These are phyloP conservation scores for Platycheirus albimanus DNA, from an alignment of 2,888 invertebrate species.

Conservation along the genomic window DNA sequence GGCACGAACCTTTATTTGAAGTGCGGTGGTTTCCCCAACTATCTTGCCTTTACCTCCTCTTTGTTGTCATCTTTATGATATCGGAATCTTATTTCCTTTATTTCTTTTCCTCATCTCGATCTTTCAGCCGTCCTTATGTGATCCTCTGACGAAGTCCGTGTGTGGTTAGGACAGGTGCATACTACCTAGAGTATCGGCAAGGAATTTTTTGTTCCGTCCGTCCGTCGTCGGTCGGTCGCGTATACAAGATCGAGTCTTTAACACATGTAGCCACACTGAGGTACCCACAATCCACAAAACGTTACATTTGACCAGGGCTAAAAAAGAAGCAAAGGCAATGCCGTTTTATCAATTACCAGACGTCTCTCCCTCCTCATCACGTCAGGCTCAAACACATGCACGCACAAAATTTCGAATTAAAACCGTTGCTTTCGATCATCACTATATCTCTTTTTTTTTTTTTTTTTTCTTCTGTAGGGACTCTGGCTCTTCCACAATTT, in stretches of 20 bases:
- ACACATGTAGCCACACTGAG: slow-evolving; percentile 55
- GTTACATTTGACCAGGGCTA: slow-evolving; percentile 53
- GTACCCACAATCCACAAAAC: slow-evolving; percentile 62
- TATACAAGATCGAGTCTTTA: slow-evolving; percentile 52
- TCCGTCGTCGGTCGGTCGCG: too few species aligned
- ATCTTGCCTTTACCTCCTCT: slow-evolving; percentile 49
- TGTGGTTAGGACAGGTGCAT: slow-evolving; percentile 73
- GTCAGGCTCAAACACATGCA: slow-evolving; percentile 54
- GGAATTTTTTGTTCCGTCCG: slow-evolving; percentile 24
- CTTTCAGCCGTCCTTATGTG: slow-evolving; percentile 71
- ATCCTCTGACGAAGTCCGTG: slow-evolving; percentile 69
- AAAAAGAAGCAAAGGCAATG: slow-evolving; percentile 58
- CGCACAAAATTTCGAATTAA: slow-evolving; percentile 64
- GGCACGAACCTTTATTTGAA: slow-evolving; percentile 64
- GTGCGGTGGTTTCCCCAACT: slow-evolving; percentile 66
- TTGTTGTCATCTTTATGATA: slow-evolving; percentile 73
- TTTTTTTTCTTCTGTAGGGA: too few species aligned
- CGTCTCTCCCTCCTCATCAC: slow-evolving; percentile 47
- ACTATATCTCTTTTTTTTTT: slow-evolving; percentile 61
- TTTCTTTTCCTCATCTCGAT: slow-evolving; percentile 69
- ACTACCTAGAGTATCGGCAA: slow-evolving; percentile 48
- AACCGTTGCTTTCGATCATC: slow-evolving; percentile 74
- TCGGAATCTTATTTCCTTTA: slow-evolving; percentile 73
- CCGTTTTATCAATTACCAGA: slow-evolving; percentile 72
- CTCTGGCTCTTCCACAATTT: slow-evolving; percentile 56